Evolutionary conservation across 2,888 invertebrate genomes (phyloP), one percentile per base, ranked within the genome.

Genomic region (Suillia variegata): DNA sequence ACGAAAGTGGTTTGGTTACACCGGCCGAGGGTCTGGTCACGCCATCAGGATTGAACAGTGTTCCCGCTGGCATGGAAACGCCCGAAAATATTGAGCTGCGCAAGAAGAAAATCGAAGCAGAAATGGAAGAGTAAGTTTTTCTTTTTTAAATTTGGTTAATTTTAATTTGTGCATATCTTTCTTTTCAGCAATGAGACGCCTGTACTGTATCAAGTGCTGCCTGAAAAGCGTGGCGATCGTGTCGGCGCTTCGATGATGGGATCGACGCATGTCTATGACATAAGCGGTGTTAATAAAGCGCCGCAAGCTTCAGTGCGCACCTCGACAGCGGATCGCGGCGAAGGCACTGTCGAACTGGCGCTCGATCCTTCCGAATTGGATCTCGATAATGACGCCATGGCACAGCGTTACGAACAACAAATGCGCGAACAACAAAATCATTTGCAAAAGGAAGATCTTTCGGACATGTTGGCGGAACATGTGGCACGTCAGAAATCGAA

Each of bases 401-500:
- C 95, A 42, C 93, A 91, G 58, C 86, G 97, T 56, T 98, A 98
- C 82, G 98, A 99, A 79, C 94, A 98, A 70, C 96, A 97, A 66
- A 88, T 98, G 85, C 86, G 96, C 13, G 97, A 98, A 79, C 92
- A 95, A 75, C 92, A 96, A 74, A 93, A 92, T 54, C 90, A 92
- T 75, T 84, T 93, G 56, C 90, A 92, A 74, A 91, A 93, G 68
- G 98, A 98, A 84, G 98, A 99, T 85, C 86, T 98, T 47, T 96
- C 96, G 21, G 98, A 99, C 80, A 98, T 99, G 97, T 87, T 98
- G 75, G 98, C 97, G 3, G 98, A 98, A 82, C 98, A 99, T 80
- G 95, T 96, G 45, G 96, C 97, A 15, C 88, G 96, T 68, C 97
- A 98, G 80, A 97, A 96, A 88, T 96, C 91, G 75, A 95, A 97